Percentiles rank a stretch among this genome's conserved stretches.
phyloP scores from a whole-genome alignment of 30 jellyfish, hydroid and myxozoan species.

The Aurelia coerulea region DNA sequence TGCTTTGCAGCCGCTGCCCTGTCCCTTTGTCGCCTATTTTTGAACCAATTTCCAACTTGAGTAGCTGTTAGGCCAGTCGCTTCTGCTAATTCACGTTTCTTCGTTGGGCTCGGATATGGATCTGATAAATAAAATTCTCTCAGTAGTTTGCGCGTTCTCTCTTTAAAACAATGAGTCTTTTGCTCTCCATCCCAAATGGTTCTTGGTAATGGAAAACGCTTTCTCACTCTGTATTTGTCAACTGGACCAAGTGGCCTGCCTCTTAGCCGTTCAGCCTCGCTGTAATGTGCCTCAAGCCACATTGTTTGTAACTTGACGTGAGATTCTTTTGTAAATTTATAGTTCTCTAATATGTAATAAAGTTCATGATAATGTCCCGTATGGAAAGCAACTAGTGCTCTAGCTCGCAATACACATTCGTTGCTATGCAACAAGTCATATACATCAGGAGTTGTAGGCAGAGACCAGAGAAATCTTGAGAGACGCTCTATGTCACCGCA shows the following conservation, averaged over 20 bases:
- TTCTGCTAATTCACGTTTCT: constrained; percentile 90
- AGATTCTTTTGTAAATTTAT: constrained; percentile 80
- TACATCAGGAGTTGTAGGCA: constrained; percentile 86
- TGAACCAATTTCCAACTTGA: constrained; percentile 98
- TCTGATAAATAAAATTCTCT: constrained; percentile 85
- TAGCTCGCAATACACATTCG: constrained; percentile 88
- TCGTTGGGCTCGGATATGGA: constrained; percentile 95
- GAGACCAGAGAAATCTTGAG: constrained; percentile 91
- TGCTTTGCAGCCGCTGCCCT: constrained; percentile 98
- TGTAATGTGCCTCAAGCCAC: constrained; percentile 99
- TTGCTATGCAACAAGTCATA: constrained; percentile 73
- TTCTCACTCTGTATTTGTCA: constrained; percentile 96
- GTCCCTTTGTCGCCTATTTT: constrained; percentile 95
- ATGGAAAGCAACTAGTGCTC: constrained; percentile 91
- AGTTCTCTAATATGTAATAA: constrained; percentile 84
- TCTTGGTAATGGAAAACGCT: constrained; percentile 97
- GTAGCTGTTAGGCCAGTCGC: constrained; percentile 95
- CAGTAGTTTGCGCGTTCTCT: constrained; percentile 82
- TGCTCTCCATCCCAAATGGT: constrained; percentile 99
- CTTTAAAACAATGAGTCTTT: constrained; percentile 92
- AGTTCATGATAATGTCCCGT: constrained; percentile 94
- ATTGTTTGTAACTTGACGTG: constrained; percentile 92
- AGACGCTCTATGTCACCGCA: constrained; percentile 96
- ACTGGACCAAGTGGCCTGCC: constrained; percentile 98
- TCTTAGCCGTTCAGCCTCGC: constrained; percentile 90